These are phyloP conservation scores for Antennarius striatus DNA, from an alignment of 2,113 vertebrate species.

Conservation along the genomic window DNA sequence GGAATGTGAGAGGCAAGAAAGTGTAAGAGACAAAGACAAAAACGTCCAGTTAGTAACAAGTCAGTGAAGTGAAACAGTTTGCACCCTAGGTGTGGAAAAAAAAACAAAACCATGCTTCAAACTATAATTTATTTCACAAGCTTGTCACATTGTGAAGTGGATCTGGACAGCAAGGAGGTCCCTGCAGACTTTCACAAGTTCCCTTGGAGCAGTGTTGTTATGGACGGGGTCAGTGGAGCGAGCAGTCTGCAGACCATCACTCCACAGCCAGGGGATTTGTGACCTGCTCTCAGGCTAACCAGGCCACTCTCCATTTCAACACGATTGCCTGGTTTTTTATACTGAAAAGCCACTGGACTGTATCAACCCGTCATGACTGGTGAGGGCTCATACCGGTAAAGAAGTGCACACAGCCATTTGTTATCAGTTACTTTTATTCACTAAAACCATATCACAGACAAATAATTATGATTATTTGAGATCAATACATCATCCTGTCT, in stretches of 20 bases:
- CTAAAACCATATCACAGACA: not conserved
- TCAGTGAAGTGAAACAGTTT: too few relatives aligned
- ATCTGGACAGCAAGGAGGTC: slow-evolving; percentile 30
- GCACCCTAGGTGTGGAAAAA: not conserved
- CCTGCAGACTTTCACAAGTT: slow-evolving; percentile 17
- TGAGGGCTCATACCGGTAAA: slow-evolving; percentile 44
- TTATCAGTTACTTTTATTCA: not conserved
- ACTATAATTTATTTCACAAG: slow-evolving; percentile 9
- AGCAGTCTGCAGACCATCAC: slow-evolving; percentile 42
- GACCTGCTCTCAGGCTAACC: slow-evolving; percentile 47
- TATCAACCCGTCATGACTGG: slow-evolving; percentile 53
- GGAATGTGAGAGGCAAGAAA: not conserved
- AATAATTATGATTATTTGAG: not conserved
- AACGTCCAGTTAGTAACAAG: too few relatives aligned
- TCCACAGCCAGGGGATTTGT: slow-evolving; percentile 61
- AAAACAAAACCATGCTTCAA: not conserved
- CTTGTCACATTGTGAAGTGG: slow-evolving; percentile 1
- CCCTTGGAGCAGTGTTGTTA: not conserved
- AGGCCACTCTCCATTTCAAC: slow-evolving; percentile 50
- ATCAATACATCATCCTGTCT: not conserved
- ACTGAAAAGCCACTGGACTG: slow-evolving; percentile 62
- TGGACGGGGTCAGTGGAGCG: slow-evolving; percentile 56
- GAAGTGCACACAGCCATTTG: slow-evolving; percentile 5
- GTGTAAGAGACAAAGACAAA: not conserved
- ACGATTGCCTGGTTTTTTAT: slow-evolving; percentile 37